Evolutionary conservation across 1,140 invertebrate genomes (phyloP).

Genomic region (Lasioglossum baleicum): DNA sequence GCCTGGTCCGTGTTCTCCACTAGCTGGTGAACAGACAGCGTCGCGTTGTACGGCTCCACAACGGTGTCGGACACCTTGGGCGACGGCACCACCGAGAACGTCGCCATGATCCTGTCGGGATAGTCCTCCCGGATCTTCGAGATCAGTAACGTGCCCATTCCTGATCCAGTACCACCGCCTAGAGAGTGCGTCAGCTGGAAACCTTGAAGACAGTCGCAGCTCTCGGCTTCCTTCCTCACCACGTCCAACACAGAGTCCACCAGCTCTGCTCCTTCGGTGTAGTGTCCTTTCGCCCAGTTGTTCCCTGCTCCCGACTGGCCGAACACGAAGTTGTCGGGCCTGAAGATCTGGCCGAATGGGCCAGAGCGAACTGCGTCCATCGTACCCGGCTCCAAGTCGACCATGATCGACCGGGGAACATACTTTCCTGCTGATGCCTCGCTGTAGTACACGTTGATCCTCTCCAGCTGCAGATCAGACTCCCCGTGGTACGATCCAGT

Average conservation of each 20-base stretch:
- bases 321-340: constrained; percentile 93
- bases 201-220: constrained; percentile 93
- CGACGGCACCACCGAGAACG: constrained; percentile 90
- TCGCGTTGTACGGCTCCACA: constrained; percentile 89
- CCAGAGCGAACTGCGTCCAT: constrained; percentile 94
- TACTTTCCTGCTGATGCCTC: constrained; percentile 93
- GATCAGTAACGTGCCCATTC: constrained; percentile 89
- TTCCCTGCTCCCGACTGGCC: constrained; percentile 89
- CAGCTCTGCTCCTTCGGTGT: constrained; percentile 95
- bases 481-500: constrained; percentile 92
- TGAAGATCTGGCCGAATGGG: constrained; percentile 91
- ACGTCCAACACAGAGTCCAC: constrained; percentile 93
- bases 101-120: constrained; percentile 93
- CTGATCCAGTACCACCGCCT: constrained; percentile 90
- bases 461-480: constrained; percentile 91
- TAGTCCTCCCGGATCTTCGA: constrained; percentile 89
- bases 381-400: constrained; percentile 93
- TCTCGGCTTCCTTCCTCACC: constrained; percentile 92
- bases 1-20: constrained; percentile 92
- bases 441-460: constrained; percentile 96
- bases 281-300: constrained; percentile 94
- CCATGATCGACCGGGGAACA: constrained; percentile 92
- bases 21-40: constrained; percentile 88
- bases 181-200: constrained; percentile 91
- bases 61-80: constrained; percentile 89